Evolutionary conservation across 2,113 vertebrate species (phyloP), one percentile per base, ranked within the genome.

Genomic region (Phrynosoma platyrhinos): DNA sequence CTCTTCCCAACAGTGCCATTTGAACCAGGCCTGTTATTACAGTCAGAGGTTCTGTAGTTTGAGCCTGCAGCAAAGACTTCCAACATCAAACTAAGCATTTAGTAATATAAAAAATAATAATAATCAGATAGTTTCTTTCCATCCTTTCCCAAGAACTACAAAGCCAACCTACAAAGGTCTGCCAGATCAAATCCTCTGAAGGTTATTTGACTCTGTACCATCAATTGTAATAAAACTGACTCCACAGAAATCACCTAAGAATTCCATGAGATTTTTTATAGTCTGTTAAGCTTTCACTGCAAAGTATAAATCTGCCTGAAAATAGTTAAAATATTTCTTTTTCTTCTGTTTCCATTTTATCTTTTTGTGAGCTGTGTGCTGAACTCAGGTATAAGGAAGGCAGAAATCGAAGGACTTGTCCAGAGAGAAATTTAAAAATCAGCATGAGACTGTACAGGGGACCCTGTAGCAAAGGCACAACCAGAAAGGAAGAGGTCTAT

Each of bases 11-110:
- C 27, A 20, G 20, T 20, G 36, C 68, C n/a, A 62, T 84, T 72
- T 79, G 87, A 88, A 83, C 7, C 32, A 84, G 82, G 25, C 42
- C 36, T 62, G 66, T 27, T 21, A 40, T 71, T 40, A 42, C n/a
- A 36, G 12, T 18, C 64, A 55, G 62, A 77, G 9, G 10, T 10
- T 77, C n/a, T 53, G 21, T 52, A 78, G 42, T 25, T 75, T 76
- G 16, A 68, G 27, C 27, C 36, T 1, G 20, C 76, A n/a, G 52
- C 36, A 69, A 55, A 18, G 64, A 20, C 64, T 58, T 32, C 62
- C 20, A 58, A 83, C n/a, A 58, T n/a, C 74, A 74, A 76, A 82
- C 9, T 66, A 20, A 75, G 53, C 21, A 40, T 85, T 80, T 64
- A 42, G 36, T 20, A 12, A 21, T 40, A 80, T 23, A 42, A 64